Conservation (phyloP, 2,797 vertebrate species). For the Peromyscus attwateri region DNA sequence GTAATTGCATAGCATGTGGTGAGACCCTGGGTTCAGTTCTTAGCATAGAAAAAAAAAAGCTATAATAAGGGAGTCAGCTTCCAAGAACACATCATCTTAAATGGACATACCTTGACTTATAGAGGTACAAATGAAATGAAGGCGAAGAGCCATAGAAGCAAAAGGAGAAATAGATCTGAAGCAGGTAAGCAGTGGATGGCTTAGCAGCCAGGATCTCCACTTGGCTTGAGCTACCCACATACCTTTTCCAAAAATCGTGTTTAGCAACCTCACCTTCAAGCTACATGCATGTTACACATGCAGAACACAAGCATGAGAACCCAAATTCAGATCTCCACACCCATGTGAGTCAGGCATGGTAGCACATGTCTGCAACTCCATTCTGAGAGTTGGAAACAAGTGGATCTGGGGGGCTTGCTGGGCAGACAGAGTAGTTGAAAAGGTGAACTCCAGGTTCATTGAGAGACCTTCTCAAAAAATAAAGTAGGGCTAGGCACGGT, state of each 20-base stretch:
- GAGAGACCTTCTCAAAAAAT: not conserved
- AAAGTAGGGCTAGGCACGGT: not conserved
- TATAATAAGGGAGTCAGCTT: not conserved
- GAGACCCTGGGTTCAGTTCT: not conserved
- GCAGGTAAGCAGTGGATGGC: not conserved
- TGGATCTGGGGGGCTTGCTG: not conserved
- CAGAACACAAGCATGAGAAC: not conserved
- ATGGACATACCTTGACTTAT: not conserved
- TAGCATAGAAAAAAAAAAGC: not conserved
- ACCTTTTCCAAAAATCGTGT: not conserved
- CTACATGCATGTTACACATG: not conserved
- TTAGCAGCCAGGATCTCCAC: not conserved
- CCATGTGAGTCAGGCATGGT: not conserved
- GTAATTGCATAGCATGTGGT: not conserved
- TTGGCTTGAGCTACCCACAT: not conserved
- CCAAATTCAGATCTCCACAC: not conserved
- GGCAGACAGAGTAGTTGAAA: not conserved
- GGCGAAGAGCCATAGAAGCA: not conserved
- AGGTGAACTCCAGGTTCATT: not conserved
- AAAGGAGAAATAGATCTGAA: not conserved
- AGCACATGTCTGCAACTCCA: not conserved
- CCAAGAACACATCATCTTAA: not conserved
- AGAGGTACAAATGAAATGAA: not conserved
- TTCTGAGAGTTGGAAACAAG: not conserved
- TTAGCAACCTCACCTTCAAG: not conserved